Conservation (phyloP, 2,113 vertebrate species). For the Cyanoliseus patagonus region DNA sequence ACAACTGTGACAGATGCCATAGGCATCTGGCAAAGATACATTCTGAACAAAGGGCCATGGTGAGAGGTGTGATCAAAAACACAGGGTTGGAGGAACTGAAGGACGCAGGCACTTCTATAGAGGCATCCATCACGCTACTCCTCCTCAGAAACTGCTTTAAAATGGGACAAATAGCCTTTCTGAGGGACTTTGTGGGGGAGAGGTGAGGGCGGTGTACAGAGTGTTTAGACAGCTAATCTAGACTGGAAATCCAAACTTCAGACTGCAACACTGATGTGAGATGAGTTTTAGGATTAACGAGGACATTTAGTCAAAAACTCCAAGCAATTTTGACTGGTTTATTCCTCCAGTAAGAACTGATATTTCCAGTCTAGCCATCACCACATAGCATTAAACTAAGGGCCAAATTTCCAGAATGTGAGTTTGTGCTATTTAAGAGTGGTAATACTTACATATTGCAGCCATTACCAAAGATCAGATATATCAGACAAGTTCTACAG, state of each 20-base stretch:
- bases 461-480: neutral
- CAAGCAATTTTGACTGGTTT: neutral
- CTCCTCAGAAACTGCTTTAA: neutral
- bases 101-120: neutral
- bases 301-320: neutral
- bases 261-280: neutral
- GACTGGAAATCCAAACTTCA: neutral
- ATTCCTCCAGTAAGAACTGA: neutral
- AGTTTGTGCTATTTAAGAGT: neutral
- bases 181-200: neutral
- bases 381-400: neutral
- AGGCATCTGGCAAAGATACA: neutral
- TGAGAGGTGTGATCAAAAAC: neutral
- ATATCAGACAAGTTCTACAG: neutral
- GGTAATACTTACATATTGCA: neutral
- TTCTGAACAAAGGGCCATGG: neutral
- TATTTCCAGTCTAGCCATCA: neutral
- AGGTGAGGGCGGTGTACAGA: neutral
- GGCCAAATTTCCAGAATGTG: neutral
- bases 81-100: neutral
- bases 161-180: neutral
- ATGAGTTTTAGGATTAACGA: neutral
- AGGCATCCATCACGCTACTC: neutral
- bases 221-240: neutral
- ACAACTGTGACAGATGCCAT: neutral